A percentile compares a stretch with the other conserved stretches of the same genome.
phyloP scores from a whole-genome alignment of 2,888 invertebrate species.

The Aelia acuminata region DNA sequence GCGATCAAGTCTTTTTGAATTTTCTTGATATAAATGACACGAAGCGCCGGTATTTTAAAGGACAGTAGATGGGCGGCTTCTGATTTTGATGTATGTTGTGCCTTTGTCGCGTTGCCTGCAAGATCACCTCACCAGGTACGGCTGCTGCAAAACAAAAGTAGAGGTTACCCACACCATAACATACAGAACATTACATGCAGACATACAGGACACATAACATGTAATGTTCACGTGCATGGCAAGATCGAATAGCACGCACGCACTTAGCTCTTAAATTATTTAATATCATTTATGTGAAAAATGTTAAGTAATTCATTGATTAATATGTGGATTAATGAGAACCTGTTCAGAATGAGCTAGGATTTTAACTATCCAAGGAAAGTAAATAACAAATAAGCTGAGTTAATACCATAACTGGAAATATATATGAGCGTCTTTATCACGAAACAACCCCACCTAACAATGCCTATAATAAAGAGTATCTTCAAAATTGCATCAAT shows the following conservation, averaged over 20 bases:
- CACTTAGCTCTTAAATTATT: neutral
- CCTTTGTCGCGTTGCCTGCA: neutral
- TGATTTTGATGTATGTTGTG: neutral
- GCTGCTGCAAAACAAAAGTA: slow-evolving; percentile 44
- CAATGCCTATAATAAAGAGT: no score
- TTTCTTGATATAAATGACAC: neutral
- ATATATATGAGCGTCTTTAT: no score
- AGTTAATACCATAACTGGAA: no score
- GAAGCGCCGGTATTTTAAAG: slow-evolving; percentile 55
- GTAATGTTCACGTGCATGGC: slow-evolving; percentile 45
- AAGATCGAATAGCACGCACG: slow-evolving; percentile 3
- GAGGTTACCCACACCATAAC: slow-evolving; percentile 46
- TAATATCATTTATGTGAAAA: neutral
- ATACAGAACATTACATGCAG: slow-evolving; percentile 33
- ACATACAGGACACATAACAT: slow-evolving; percentile 34
- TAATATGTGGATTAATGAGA: no score
- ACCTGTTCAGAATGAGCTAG: no score
- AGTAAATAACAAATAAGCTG: no score
- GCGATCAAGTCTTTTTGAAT: slow-evolving; percentile 9
- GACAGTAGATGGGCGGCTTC: slow-evolving; percentile 51
- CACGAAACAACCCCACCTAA: no score
- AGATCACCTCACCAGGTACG: slow-evolving; percentile 39
- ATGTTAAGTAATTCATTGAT: neutral
- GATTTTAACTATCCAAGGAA: no score
- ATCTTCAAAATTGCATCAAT: no score